Evolutionary conservation across 2,113 vertebrate genomes (phyloP), one percentile per base, ranked within the genome.

Genomic region (Acrocephalus kingi): DNA sequence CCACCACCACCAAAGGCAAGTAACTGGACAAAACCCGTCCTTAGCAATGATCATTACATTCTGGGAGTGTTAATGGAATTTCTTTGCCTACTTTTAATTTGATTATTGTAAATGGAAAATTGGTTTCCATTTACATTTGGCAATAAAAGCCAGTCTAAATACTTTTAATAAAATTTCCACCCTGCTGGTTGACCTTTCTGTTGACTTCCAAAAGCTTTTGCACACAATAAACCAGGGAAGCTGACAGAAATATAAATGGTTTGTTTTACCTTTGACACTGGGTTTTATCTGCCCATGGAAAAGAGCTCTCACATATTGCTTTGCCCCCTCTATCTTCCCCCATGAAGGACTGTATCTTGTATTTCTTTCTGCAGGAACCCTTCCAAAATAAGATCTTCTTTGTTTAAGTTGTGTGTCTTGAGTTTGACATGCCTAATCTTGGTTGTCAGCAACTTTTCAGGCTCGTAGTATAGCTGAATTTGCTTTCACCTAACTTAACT

Each of bases 101-200:
- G 33, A 88, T 73, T 79, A 85, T 75, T 45, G 43, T 16, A 45
- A 45, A 45, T 45, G 14, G 43, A 45, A 45, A 91, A 87, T 95
- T 89, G 81, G 48, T 49, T 97, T 95, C 78, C 68, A 91, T 79
- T 94, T 92, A 79, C 33, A 41, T 95, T 94, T 88, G 63, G 25
- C 76, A 76, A 83, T 89, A 95, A 96, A 94, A 83, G 9, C 8
- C 75, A 95, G 39, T 54, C 35, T 93, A 94, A 93, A 94, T 86
- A 89, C 78, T 95, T 93, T 78, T 62, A 59, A 87, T 96, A 92
- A 92, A 59, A 82, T 56, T 35, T 75, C 25, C 27, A 54, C 41
- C 59, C 46, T 43, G 27, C 31, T 89, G 4, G 15, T 58, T 72
- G 46, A 93, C 74, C 68, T 88, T 92, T 89, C 63, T 78, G 37